These are phyloP conservation scores for Papilio glaucus DNA, from an alignment of 1,140 invertebrate genomes.

Conservation along the genomic window DNA sequence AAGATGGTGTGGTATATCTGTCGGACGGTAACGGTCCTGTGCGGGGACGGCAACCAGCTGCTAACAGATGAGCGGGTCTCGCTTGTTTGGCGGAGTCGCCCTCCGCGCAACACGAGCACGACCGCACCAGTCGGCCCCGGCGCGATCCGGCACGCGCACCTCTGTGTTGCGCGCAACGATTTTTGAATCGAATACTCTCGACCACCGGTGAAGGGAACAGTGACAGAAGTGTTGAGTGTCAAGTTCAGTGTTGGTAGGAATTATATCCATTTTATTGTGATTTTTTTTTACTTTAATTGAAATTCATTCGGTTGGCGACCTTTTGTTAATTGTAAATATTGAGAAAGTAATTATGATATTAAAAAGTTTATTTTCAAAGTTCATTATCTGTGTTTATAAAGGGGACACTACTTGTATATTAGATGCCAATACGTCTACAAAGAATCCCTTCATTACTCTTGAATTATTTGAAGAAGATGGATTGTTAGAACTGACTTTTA, in stretches of 20 bases:
- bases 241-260: slow-evolving; percentile 54
- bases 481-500: background rate
- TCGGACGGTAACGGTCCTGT: slow-evolving; percentile 52
- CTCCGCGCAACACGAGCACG: slow-evolving; percentile 47
- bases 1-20: slow-evolving; percentile 46
- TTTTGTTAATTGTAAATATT: slow-evolving; percentile 11
- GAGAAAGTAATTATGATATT: background rate
- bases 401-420: background rate
- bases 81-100: slow-evolving; percentile 45
- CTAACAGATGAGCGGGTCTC: slow-evolving; percentile 60
- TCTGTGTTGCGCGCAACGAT: slow-evolving; percentile 54
- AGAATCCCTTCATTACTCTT: background rate
- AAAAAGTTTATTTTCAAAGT: background rate
- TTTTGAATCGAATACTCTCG: slow-evolving; percentile 54
- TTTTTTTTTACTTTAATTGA: slow-evolving; percentile 42
- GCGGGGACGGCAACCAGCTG: slow-evolving; percentile 54
- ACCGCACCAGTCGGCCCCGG: slow-evolving; percentile 38
- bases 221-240: slow-evolving; percentile 48
- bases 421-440: background rate
- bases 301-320: slow-evolving; percentile 27
- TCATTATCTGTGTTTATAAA: background rate
- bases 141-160: slow-evolving; percentile 73
- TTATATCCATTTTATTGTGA: slow-evolving; percentile 17
- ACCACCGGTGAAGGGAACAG: slow-evolving; percentile 47
- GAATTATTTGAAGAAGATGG: background rate